Conservation (phyloP, 2,888 invertebrate species). For the Galerucella pusilla region DNA sequence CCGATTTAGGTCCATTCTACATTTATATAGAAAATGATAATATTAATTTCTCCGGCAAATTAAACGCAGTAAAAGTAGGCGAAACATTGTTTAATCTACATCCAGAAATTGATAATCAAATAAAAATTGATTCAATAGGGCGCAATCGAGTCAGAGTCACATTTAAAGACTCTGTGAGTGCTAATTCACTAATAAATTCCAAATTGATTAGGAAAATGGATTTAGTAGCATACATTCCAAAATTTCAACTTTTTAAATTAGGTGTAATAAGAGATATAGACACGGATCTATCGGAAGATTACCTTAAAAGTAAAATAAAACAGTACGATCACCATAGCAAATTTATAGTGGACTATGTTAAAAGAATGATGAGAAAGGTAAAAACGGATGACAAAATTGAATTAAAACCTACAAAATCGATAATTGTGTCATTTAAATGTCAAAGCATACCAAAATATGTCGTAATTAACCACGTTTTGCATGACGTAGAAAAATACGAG, state of each 20-base stretch:
- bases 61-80: too few relatives aligned
- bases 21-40: background rate
- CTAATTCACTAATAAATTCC: background rate
- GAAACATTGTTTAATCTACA: too few relatives aligned
- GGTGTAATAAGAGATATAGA: conserved; percentile 7
- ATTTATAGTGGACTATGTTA: too few relatives aligned
- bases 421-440: too few relatives aligned
- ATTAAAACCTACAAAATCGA: too few relatives aligned
- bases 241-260: background rate
- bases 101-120: too few relatives aligned
- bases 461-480: too few relatives aligned
- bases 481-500: too few relatives aligned
- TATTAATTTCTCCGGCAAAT: background rate
- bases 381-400: too few relatives aligned
- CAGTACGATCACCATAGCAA: too few relatives aligned
- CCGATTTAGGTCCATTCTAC: background rate
- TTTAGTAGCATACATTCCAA: conserved; percentile 5
- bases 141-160: background rate
- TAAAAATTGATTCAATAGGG: background rate
- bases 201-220: background rate
- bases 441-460: too few relatives aligned
- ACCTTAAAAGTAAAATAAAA: background rate
- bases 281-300: conserved; percentile 3
- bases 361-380: too few relatives aligned
- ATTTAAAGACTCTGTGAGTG: background rate